phyloP scores from a whole-genome alignment of 2,113 vertebrate genomes.

The Gyps fulvus region DNA sequence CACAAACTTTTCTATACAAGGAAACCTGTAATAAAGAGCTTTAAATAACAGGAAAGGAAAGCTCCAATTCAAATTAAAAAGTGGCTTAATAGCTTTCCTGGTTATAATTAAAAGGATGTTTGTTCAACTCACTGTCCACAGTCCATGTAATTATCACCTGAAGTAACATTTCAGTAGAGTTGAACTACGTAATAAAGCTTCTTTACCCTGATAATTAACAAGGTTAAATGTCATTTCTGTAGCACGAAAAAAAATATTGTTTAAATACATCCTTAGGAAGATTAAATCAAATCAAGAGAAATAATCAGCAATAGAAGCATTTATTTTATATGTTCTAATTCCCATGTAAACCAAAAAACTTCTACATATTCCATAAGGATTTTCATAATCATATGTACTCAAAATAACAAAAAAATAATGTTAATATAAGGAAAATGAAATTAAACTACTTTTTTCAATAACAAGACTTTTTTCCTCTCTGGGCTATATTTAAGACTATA shows the following conservation, averaged over 20 bases:
- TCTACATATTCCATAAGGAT: background rate
- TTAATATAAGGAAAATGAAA: background rate
- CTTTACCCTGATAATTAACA: background rate
- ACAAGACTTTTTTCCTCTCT: background rate
- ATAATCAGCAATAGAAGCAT: background rate
- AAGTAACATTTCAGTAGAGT: background rate
- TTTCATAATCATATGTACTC: background rate
- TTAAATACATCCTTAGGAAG: background rate
- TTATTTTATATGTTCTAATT: background rate
- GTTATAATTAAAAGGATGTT: constrained; percentile 26
- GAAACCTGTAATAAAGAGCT: background rate
- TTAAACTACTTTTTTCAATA: background rate
- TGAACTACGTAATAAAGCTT: background rate
- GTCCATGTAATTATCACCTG: background rate
- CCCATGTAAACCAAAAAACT: background rate
- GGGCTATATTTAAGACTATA: background rate
- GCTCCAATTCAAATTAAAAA: background rate
- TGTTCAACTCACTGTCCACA: background rate
- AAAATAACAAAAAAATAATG: background rate
- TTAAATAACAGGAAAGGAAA: background rate
- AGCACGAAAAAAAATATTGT: background rate
- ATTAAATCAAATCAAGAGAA: background rate
- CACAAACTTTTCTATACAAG: background rate
- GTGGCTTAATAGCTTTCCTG: background rate
- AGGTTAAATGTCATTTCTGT: background rate